Evolutionary conservation across 2,888 invertebrate species (phyloP), one percentile per base, ranked within the genome.

Genomic region (Apeira syringaria): DNA sequence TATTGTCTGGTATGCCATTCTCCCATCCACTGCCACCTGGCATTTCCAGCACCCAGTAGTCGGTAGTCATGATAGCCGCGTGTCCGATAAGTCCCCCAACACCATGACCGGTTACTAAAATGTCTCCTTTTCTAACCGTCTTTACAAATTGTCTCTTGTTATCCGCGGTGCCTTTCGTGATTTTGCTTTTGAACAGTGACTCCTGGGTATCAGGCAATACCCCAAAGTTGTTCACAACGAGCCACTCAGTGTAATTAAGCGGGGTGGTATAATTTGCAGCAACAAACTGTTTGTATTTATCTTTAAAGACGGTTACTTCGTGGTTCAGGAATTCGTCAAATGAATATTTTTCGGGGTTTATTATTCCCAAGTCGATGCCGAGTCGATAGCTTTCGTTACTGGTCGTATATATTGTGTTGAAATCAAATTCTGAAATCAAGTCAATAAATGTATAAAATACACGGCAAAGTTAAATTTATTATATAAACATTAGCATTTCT

Each of bases 181-280:
- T 74, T 71, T 80, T 80, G 47, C 51, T 70, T 28, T 65, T 50
- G 25, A 73, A 73, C 49, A 80, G 53, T 32, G 78, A 77, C 56
- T 77, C 73, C 24, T 76, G 71, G 32, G 76, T 80, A 53, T 81
- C 80, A 12, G 59, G 35, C 12, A 78, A 54, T 58, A 80, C 58
- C 6, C 76, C 75, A 43, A 74, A 84, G 63, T 81, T 75, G 56
- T 81, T 81, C 56, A 77, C 62, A 47, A 81, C 59, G 24, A 82
- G 68, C 74, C 81, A 82, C 52, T 83, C 75, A 15, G 64, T 53
- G 55, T 83, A 83, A 67, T 68, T 74, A 58, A 75, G 61, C 41
- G 66, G 63, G 9, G 61, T 37, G 37, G 54, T 72, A 22, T 32
- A 59, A 49, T 80, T 76, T 49, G 61, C 34, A 13, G 61, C 56